Conservation (phyloP, 2,888 invertebrate genomes). For the Chamaedrilus cognettii region DNA sequence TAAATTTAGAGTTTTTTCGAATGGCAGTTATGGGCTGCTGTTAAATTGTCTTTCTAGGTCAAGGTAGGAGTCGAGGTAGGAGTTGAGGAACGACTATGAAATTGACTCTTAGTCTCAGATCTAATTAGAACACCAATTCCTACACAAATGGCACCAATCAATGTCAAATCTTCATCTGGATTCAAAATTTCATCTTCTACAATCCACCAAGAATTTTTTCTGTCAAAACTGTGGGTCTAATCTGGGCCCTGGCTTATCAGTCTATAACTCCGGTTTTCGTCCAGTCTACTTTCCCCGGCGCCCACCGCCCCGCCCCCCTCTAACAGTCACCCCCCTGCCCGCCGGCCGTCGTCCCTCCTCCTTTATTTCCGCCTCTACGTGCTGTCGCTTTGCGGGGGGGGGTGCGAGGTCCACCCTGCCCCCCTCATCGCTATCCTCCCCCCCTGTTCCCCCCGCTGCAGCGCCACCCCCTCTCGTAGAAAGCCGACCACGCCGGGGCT, state of each 20-base stretch:
- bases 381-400: not conserved
- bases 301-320: not conserved
- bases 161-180: not conserved
- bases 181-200: not conserved
- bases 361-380: not conserved
- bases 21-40: too few relatives aligned
- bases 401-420: not conserved
- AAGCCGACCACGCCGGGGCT: slow-evolving; percentile 2
- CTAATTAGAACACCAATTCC: too few relatives aligned
- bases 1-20: too few relatives aligned
- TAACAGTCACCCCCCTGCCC: not conserved
- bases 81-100: too few relatives aligned
- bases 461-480: not conserved
- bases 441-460: not conserved
- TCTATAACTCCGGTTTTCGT: too few relatives aligned
- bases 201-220: too few relatives aligned
- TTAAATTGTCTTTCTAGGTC: too few relatives aligned
- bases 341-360: not conserved
- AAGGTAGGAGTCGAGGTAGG: too few relatives aligned
- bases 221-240: not conserved
- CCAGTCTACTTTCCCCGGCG: not conserved
- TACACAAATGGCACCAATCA: too few relatives aligned
- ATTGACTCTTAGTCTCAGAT: too few relatives aligned
- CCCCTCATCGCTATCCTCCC: not conserved
- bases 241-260: not conserved